These are phyloP conservation scores for Sebastes vulpes DNA, from an alignment of 2,797 vertebrate species.

Conservation along the genomic window DNA sequence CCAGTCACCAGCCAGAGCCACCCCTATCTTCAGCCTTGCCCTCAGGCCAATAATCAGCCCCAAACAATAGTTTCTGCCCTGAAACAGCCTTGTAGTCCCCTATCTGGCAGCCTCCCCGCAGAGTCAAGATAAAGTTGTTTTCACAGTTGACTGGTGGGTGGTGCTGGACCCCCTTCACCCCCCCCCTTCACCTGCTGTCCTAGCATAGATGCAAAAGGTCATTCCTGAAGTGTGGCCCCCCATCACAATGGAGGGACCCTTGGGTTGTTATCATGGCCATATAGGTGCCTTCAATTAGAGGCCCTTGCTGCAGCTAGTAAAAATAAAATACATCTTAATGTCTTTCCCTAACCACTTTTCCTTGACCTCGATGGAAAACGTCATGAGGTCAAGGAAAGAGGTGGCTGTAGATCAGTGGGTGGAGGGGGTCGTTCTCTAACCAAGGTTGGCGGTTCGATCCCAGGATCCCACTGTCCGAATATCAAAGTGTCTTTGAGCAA, in stretches of 20 bases:
- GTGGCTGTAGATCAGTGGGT: no score
- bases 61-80: slow-evolving; percentile 48
- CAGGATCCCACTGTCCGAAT: no score
- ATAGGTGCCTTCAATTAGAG: background rate
- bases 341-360: background rate
- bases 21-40: slow-evolving; percentile 44
- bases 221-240: slow-evolving; percentile 70
- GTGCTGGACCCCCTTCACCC: slow-evolving; percentile 21
- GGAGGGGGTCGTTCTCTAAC: no score
- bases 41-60: slow-evolving; percentile 50
- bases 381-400: background rate
- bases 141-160: slow-evolving; percentile 75
- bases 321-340: no score
- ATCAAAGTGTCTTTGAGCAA: no score
- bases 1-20: slow-evolving; percentile 22
- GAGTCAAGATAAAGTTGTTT: slow-evolving; percentile 77
- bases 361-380: background rate
- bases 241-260: slow-evolving; percentile 11
- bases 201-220: slow-evolving; percentile 63
- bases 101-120: slow-evolving; percentile 61
- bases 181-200: slow-evolving; percentile 21
- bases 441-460: no score
- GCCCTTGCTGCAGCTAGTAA: background rate
- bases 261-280: background rate
- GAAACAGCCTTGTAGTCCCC: slow-evolving; percentile 36